Evolutionary conservation across 2,797 vertebrate genomes (phyloP).

Genomic region (Spea hammondii): DNA sequence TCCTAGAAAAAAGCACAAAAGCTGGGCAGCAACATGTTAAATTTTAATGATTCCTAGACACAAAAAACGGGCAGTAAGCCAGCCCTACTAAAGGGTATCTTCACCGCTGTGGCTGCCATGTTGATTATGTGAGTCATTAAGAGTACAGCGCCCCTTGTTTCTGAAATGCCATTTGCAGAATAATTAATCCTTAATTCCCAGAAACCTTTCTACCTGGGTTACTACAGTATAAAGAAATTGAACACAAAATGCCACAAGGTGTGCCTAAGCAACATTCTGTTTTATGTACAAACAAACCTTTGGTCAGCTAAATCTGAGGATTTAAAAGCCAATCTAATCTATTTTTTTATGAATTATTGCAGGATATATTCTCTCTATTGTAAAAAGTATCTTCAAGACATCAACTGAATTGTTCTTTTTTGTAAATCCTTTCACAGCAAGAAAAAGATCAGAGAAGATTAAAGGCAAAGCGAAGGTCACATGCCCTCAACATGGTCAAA

Average conservation of each 20-base stretch:
- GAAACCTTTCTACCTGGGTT: neutral
- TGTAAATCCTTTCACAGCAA: conserved; percentile 32
- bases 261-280: neutral
- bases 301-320: neutral
- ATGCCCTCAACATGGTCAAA: neutral
- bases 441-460: conserved; percentile 28
- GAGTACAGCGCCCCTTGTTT: too few species aligned
- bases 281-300: neutral
- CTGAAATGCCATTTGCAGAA: too few species aligned
- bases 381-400: conserved; percentile 18
- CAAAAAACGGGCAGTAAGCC: too few species aligned
- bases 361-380: conserved; percentile 8
- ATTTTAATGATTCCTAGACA: too few species aligned
- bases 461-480: conserved; percentile 13
- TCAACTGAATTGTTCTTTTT: conserved; percentile 35
- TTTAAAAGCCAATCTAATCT: conserved; percentile 23
- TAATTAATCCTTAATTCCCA: too few species aligned
- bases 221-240: neutral
- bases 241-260: neutral
- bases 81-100: too few species aligned
- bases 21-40: too few species aligned
- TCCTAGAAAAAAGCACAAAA: too few species aligned
- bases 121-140: too few species aligned
- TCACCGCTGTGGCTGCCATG: too few species aligned
- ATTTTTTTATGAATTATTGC: conserved; percentile 19